Evolutionary conservation across 1,140 invertebrate genomes (phyloP).

Genomic region (Ephestia elutella): DNA sequence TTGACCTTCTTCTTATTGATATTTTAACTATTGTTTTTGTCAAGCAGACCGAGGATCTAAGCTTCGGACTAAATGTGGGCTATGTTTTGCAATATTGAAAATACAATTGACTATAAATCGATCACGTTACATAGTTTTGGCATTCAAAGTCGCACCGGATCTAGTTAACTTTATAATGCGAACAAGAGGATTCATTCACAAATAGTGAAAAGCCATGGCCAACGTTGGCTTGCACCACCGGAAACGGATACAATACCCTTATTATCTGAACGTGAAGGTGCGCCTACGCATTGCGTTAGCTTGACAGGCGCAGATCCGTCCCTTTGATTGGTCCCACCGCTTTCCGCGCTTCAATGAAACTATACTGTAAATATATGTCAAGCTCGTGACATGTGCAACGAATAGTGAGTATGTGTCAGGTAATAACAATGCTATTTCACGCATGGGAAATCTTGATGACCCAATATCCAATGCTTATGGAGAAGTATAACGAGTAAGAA

Average conservation of each 20-base stretch:
- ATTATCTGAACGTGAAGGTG: constrained; percentile 31
- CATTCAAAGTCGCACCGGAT: not conserved
- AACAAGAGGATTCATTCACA: constrained; percentile 1
- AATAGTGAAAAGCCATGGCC: constrained; percentile 15
- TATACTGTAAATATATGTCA: constrained; percentile 5
- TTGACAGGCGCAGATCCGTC: constrained; percentile 58
- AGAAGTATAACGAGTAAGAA: not conserved
- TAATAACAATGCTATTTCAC: not conserved
- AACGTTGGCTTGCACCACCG: constrained; percentile 24
- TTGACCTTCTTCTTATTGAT: too few relatives aligned
- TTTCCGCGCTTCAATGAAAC: constrained; percentile 48
- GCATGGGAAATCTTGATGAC: not conserved
- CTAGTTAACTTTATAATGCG: not conserved
- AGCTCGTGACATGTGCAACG: not conserved
- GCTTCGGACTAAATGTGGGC: too few relatives aligned
- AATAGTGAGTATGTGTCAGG: not conserved
- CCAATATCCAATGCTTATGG: not conserved
- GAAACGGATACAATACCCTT: constrained; percentile 32
- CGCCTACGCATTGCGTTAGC: constrained; percentile 42
- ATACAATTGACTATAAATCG: too few relatives aligned
- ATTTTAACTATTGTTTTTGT: too few relatives aligned
- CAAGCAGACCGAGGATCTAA: too few relatives aligned
- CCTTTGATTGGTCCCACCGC: constrained; percentile 39
- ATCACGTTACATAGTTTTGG: too few relatives aligned
- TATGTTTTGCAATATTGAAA: too few relatives aligned